phyloP scores from a whole-genome alignment of 1,140 invertebrate genomes.

The Drosophila nebulosa region DNA sequence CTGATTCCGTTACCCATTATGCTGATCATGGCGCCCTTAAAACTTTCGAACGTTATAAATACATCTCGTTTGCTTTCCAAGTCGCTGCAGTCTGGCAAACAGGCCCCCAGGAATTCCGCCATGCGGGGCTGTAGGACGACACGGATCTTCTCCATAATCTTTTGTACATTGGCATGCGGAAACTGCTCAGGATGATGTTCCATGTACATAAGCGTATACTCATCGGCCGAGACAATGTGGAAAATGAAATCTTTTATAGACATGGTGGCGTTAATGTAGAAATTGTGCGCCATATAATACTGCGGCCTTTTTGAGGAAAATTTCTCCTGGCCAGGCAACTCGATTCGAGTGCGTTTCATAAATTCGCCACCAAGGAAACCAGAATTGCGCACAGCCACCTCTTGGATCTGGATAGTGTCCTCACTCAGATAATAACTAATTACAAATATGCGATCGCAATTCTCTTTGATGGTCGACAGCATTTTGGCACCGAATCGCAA shows the following conservation, averaged over 20 bases:
- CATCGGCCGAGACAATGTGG: conserved; percentile 89
- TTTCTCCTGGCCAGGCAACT: conserved; percentile 88
- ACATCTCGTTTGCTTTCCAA: conserved; percentile 40
- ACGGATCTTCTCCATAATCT: conserved; percentile 87
- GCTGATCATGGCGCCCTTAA: conserved; percentile 84
- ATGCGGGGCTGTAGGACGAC: conserved; percentile 81
- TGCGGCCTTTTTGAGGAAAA: conserved; percentile 86
- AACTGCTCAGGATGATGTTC: conserved; percentile 89
- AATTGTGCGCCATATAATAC: conserved; percentile 88
- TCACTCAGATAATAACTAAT: conserved; percentile 91
- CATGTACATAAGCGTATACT: conserved; percentile 93
- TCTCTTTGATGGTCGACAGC: conserved; percentile 86
- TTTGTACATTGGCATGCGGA: conserved; percentile 85
- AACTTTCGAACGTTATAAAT: conserved; percentile 81
- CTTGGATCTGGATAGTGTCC: conserved; percentile 91
- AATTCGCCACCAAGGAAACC: conserved; percentile 87
- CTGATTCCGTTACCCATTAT: conserved; percentile 85
- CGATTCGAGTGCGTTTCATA: conserved; percentile 85
- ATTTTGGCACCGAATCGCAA: conserved; percentile 90
- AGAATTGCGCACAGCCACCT: conserved; percentile 88
- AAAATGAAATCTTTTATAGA: conserved; percentile 90
- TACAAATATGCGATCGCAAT: conserved; percentile 88
- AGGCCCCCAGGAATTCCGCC: conserved; percentile 38
- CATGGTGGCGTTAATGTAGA: conserved; percentile 90
- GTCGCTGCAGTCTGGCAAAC: conserved; percentile 46